Base-by-base conservation (phyloP, 1,140 invertebrate species). In the Potamilus streckersoni region DNA sequence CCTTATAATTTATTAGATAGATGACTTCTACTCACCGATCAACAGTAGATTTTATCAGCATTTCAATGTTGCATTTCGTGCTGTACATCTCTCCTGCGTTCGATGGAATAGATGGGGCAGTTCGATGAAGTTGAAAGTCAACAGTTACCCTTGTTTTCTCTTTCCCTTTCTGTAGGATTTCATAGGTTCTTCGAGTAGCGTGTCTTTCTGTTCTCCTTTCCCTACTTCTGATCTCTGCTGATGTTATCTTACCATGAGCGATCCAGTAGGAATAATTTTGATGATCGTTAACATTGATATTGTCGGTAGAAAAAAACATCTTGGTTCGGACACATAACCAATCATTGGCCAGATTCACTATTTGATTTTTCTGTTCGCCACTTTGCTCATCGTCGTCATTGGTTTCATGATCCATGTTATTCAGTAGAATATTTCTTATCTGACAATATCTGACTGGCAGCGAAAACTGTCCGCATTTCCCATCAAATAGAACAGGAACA, bases 1-100 rank as follows among this genome's bases (percentile, higher is more conserved):
- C 11, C 11, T 49, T 49, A 49, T 49, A 8, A 49, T 49, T 49
- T 49, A 49, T 49, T 49, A 49, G 11, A 49, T 49, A 49, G 38
- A 49, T 49, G 38, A 6, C 38, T 49, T 55, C 3, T 3, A 14
- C 49, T 71, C 67, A 80, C 79, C 79, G 78, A 66, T 78, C 76
- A 49, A 80, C 74, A 58, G 74, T 72, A 27, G 79, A 72, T 58
- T 80, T 80, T 27, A 62, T 60, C 55, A 80, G 49, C 12, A 80
- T 70, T 31, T 80, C 79, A 23, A 78, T 49, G 13, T 59, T 68
- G 16, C 59, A 74, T 14, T 64, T 67, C 58, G 55, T 17, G 14
- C 38, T n/a, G 69, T 27, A 6, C 11, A 23, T 61, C 69, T 20
- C 58, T 55, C 60, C 68, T 69, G 20, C 58, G 49, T 71, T 65